phyloP scores from a whole-genome alignment of 2,797 vertebrate species.

The Platyrinchus mystaceus region DNA sequence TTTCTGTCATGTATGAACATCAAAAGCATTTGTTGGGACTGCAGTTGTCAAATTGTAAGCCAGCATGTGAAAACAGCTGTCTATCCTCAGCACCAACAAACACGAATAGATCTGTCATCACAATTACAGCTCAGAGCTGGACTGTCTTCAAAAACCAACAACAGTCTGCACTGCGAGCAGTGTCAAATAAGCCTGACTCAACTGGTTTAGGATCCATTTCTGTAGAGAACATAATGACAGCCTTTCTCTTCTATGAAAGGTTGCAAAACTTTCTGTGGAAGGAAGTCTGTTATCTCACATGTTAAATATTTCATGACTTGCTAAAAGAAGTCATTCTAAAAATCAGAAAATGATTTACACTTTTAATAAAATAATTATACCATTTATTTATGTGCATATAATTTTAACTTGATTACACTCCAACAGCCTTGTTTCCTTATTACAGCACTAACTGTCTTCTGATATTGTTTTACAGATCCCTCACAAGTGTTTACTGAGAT shows the following conservation, averaged over 20 bases:
- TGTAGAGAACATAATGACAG: background rate
- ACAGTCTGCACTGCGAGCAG: constrained; percentile 22
- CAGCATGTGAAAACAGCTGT: constrained; percentile 64
- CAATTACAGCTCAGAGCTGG: constrained; percentile 62
- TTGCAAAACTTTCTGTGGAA: background rate
- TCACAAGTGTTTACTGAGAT: background rate
- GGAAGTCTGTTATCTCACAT: background rate
- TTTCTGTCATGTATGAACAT: constrained; percentile 41
- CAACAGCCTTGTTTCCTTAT: background rate
- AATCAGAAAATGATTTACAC: constrained; percentile 18
- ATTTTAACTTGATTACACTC: constrained; percentile 26
- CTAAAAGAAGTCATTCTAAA: background rate
- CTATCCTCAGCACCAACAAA: constrained; percentile 61
- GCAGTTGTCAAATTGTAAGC: constrained; percentile 47
- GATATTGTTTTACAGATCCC: background rate
- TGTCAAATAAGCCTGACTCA: constrained; percentile 58
- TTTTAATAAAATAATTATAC: constrained; percentile 43
- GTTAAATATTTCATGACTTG: background rate
- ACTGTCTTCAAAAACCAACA: constrained; percentile 56
- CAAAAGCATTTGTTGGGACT: constrained; percentile 49
- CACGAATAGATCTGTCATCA: constrained; percentile 52
- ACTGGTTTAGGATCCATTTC: constrained; percentile 20
- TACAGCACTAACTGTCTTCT: background rate
- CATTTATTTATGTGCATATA: background rate
- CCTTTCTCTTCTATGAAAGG: background rate